Evolutionary conservation across 1,140 invertebrate species (phyloP).

Genomic region (Ceratoteleas bidentatus): DNA sequence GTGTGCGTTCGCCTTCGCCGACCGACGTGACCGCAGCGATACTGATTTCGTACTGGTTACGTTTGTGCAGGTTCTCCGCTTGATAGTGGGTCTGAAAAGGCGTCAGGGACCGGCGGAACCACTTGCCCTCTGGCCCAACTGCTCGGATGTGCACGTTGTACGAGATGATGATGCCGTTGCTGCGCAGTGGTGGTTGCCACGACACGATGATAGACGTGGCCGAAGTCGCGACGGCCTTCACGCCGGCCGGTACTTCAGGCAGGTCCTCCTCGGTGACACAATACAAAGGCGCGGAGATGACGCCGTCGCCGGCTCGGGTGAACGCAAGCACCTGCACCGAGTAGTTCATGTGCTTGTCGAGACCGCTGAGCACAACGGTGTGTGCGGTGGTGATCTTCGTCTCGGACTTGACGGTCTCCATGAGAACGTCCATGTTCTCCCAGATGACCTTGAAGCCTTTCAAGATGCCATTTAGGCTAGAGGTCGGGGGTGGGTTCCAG

Average conservation of each 20-base stretch:
- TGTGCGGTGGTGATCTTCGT: conserved; percentile 87
- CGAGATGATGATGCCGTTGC: conserved; percentile 83
- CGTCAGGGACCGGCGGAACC: conserved; percentile 74
- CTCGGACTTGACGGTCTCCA: conserved; percentile 75
- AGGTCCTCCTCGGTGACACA: conserved; percentile 96
- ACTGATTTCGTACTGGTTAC: conserved; percentile 85
- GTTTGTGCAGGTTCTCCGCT: conserved; percentile 80
- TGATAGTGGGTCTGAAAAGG: conserved; percentile 80
- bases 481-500: conserved; percentile 91
- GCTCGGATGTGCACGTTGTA: conserved; percentile 80
- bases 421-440: conserved; percentile 79
- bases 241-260: conserved; percentile 91
- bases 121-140: conserved; percentile 76
- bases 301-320: conserved; percentile 94
- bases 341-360: conserved; percentile 95
- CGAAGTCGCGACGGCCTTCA: conserved; percentile 93
- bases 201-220: conserved; percentile 92
- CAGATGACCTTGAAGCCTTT: conserved; percentile 94
- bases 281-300: conserved; percentile 89
- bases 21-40: conserved; percentile 89
- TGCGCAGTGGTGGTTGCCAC: conserved; percentile 85
- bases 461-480: conserved; percentile 92
- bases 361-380: conserved; percentile 85
- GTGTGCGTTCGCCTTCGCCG: conserved; percentile 90
- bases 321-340: conserved; percentile 92